Evolutionary conservation across 2,113 vertebrate species (phyloP), one percentile per base, ranked within the genome.

Genomic region (Gobio gobio): DNA sequence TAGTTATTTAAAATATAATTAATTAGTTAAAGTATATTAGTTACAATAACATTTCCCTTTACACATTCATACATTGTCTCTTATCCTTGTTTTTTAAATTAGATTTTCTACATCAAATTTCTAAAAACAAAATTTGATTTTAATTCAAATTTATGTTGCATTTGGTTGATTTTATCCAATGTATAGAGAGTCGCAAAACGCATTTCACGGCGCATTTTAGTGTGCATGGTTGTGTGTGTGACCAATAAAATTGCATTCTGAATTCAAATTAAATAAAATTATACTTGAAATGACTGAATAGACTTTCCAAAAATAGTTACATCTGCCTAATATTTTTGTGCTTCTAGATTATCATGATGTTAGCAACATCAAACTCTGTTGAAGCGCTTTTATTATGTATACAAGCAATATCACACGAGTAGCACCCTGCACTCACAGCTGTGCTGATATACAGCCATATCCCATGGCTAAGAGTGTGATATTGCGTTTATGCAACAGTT

Each of bases 81-180:
- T 14, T 14, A 63, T 63, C 24, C 2, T 64, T 16, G 26, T 63
- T 63, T 61, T 63, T 12, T 2, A 40, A 40, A 61, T 61, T 26
- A 26, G 59, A 61, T 63, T 12, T 61, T 61, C n/a, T 63, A 63
- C 24, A 63, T n/a, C n/a, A n/a, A n/a, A n/a, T 64, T 64, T 64
- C 5, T 24, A 26, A 26, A 61, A 61, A 61, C 3, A 61, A 61
- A n/a, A 61, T 0, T 12, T 5, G 2, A 63, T 14, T 13, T 13
- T 63, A 14, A 29, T 29, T 64, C 13, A 14, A 26, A 64, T 64
- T 16, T 64, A 61, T 26, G 14, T 33, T 33, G 8, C 0, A 66
- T 66, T 33, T 66, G 5, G 14, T 16, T 3, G 14, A 29, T 64
- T 63, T 16, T 63, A 63, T 13, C 2, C 4, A 13, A 29, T 64